These are phyloP conservation scores for Benthosema pterotum DNA, from an alignment of 2,797 vertebrate genomes.

Conservation along the genomic window DNA sequence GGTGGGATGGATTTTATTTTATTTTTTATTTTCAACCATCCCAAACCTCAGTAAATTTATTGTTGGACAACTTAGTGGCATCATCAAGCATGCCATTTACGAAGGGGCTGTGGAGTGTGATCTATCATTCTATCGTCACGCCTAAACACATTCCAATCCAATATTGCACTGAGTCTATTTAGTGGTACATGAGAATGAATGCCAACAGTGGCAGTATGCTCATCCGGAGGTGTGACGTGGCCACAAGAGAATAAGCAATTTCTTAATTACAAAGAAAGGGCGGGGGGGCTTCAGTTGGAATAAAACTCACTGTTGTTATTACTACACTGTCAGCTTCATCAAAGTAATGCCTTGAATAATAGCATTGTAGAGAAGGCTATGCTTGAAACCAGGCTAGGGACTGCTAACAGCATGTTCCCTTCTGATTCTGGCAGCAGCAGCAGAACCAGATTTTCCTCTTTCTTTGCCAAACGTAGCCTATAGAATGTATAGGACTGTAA, in stretches of 20 bases:
- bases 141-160: slow-evolving; percentile 3
- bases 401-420: background rate
- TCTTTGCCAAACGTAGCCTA: slow-evolving; percentile 41
- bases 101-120: background rate
- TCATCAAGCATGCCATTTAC: background rate
- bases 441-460: slow-evolving; percentile 68
- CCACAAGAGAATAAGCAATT: background rate
- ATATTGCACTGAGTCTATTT: background rate
- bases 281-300: background rate
- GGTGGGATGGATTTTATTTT: background rate
- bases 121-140: background rate
- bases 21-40: slow-evolving; percentile 19
- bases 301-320: background rate
- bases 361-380: background rate
- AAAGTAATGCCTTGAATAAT: background rate
- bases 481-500: slow-evolving; percentile 10
- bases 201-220: background rate
- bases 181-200: background rate
- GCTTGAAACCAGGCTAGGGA: background rate
- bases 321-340: background rate
- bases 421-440: slow-evolving; percentile 9
- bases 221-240: background rate
- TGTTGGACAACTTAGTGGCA: slow-evolving; percentile 6
- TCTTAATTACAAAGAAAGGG: background rate
- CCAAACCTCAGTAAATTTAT: slow-evolving; percentile 9